Conservation (phyloP, 2,888 invertebrate genomes). For the Cryptosula pallasiana region DNA sequence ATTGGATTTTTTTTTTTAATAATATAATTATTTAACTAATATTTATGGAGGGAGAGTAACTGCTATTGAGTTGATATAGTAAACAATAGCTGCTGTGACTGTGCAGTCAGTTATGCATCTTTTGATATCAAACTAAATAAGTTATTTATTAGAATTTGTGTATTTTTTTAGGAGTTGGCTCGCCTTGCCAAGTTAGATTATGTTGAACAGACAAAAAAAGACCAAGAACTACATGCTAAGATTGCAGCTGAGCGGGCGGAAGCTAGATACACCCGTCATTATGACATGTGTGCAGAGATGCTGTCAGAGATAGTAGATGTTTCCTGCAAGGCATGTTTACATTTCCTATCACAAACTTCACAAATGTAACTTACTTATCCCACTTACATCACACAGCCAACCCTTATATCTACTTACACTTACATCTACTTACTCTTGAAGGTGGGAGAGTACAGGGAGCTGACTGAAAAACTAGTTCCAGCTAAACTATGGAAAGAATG, state of each 20-base stretch:
- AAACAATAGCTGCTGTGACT: no score
- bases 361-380: no score
- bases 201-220: slow-evolving; percentile 43
- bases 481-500: slow-evolving; percentile 50
- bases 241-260: slow-evolving; percentile 48
- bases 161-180: slow-evolving; percentile 47
- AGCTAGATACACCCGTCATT: slow-evolving; percentile 45
- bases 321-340: slow-evolving; percentile 40
- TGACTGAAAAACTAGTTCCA: slow-evolving; percentile 49
- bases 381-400: no score
- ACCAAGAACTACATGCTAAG: slow-evolving; percentile 46
- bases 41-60: no score
- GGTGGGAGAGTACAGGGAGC: slow-evolving; percentile 46
- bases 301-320: slow-evolving; percentile 47
- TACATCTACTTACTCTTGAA: neutral
- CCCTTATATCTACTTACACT: no score
- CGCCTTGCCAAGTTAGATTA: slow-evolving; percentile 46
- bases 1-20: no score
- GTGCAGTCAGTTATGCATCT: no score
- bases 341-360: no score
- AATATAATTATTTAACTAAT: no score
- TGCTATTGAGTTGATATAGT: no score
- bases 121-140: no score
- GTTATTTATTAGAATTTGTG: no score
- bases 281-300: slow-evolving; percentile 42